Evolutionary conservation across 1,140 invertebrate genomes (phyloP), one percentile per base, ranked within the genome.

Genomic region (Drosophila kurseongensis): DNA sequence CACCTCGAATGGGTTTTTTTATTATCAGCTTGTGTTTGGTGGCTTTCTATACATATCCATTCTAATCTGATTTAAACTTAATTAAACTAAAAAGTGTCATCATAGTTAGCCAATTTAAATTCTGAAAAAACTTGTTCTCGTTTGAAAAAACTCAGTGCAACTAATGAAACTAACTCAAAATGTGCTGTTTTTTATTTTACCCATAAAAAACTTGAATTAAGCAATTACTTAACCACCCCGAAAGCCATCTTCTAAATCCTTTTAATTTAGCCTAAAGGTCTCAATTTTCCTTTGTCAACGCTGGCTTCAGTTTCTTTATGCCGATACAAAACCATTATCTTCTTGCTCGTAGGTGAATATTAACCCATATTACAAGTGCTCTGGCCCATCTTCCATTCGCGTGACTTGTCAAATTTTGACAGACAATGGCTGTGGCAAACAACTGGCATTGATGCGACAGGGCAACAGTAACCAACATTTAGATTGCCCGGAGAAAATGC

Each of bases 321-420:
- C n/a, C n/a, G 10, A 12, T 8, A n/a, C 55, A 41, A 45, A 52
- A 9, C 65, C 65, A 69, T 71, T 71, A 71, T 27, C 5, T 42
- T 8, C 23, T 16, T 16, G 23, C 14, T 35, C 18, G 35, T 47
- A 35, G 32, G 51, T 58, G 14, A 14, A 18, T 42, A 65, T 57
- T 75, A 75, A 75, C 72, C 72, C 48, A 75, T 74, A 75, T 52
- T 27, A 27, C 10, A 41, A 67, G 65, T 35, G 36, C 36, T 50
- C 36, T 71, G 51, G 5, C 29, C 16, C 72, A 63, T 75, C 50
- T 63, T 16, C 18, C 40, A 65, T 44, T 75, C 51, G 71, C 72
- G 71, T 75, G 72, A 75, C 71, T 50, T 75, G 59, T 75, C 74
- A 67, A 68, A 59, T 51, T 76, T 52, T 75, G 74, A 76, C 62